phyloP scores from a whole-genome alignment of 2,113 vertebrate genomes.

The Cavia aperea region DNA sequence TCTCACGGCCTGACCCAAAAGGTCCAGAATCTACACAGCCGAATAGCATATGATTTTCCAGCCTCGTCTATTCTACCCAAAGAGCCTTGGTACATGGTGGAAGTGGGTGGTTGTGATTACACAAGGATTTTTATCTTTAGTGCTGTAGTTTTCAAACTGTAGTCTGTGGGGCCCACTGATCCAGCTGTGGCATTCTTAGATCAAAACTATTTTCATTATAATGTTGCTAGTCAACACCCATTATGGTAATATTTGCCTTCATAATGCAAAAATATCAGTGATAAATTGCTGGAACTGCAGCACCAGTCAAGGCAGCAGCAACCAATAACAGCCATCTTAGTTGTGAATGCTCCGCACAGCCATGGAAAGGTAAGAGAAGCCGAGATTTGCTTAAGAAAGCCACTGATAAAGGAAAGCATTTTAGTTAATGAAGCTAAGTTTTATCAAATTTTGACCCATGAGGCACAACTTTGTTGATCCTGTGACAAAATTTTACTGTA shows the following conservation, averaged over 20 bases:
- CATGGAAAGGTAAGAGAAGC: neutral
- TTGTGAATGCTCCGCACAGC: neutral
- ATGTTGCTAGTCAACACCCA: neutral
- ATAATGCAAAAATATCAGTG: neutral
- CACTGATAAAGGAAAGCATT: neutral
- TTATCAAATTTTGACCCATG: neutral
- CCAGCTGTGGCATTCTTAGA: neutral
- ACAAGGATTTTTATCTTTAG: neutral
- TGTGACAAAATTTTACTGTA: neutral
- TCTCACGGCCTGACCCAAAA: neutral
- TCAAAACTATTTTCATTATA: neutral
- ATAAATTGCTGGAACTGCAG: neutral
- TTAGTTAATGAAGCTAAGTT: neutral
- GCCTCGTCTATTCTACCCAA: too few relatives aligned
- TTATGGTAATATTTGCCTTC: neutral
- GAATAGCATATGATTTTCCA: neutral
- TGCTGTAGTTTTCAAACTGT: neutral
- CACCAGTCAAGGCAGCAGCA: neutral
- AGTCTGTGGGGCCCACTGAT: neutral
- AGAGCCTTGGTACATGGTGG: neutral
- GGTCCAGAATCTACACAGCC: neutral
- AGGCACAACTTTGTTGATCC: neutral
- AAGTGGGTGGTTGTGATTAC: neutral
- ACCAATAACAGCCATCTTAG: too few relatives aligned
- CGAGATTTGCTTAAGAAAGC: neutral